Evolutionary conservation across 2,888 invertebrate species (phyloP), one percentile per base, ranked within the genome.

Genomic region (Callosobruchus maculatus): DNA sequence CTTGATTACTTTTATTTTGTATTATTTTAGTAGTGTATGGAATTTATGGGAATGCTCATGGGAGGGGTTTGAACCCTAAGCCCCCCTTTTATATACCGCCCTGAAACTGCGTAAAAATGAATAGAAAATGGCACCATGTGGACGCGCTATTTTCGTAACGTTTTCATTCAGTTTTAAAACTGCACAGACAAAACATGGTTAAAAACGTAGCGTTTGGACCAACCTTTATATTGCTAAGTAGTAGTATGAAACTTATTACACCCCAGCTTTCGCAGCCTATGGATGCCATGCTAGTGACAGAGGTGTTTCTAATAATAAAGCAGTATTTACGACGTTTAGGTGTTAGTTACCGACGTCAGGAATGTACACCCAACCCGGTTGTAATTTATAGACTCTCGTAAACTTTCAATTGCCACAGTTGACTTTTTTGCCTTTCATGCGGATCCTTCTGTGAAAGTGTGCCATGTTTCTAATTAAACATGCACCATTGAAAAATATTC

Each of bases 291-390:
- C 68, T 30, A 30, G 22, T 67, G 73, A 67, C 70, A 26, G 22
- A 21, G 70, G 70, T 26, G 26, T 73, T 69, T 73, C 70, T 49
- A 67, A 72, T 68, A 72, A 72, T 67, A 70, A 70, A 73, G 67
- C 68, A 21, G 49, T 69, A 26, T 70, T 72, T 72, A 72, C 68
- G 72, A 20, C 66, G 7, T 68, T 30, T 20, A 26, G 67, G 68
- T 72, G 72, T 72, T 72, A 67, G 49, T 49, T 49, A 49, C 49
- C 13, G 49, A 18, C 49, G 13, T 7, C 7, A 49, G 13, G 49
- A 49, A 49, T 49, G 3, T 49, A 49, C 49, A 49, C 49, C 49
- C 49, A 49, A 49, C 49, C 49, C 49, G 49, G 4, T 49, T 18
- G 13, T 49, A 49, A 49, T 49, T 49, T 49, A 49, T 49, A 3